Conservation (phyloP, 2,113 vertebrate genomes). For the Choloepus hoffmanni region DNA sequence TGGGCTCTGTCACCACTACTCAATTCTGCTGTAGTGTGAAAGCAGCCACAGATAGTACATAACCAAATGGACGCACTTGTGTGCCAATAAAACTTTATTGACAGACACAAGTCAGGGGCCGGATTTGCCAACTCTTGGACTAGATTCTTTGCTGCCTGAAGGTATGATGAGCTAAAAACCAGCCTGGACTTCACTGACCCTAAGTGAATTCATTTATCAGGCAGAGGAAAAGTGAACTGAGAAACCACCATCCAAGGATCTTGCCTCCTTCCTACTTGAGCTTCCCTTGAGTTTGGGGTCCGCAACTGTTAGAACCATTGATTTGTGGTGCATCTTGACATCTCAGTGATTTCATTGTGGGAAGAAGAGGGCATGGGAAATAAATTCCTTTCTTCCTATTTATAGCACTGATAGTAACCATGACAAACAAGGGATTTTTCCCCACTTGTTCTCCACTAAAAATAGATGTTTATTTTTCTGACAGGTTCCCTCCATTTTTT, state of each 20-base stretch:
- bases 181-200: neutral
- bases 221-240: too few species aligned
- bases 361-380: neutral
- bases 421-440: neutral
- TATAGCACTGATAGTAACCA: rapidly evolving
- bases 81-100: neutral
- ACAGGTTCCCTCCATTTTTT: slow-evolving; percentile 97
- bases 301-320: rapidly evolving
- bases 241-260: too few species aligned
- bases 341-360: rapidly evolving
- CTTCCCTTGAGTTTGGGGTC: rapidly evolving
- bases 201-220: neutral
- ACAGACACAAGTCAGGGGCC: neutral
- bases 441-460: neutral
- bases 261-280: rapidly evolving
- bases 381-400: neutral
- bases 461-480: neutral
- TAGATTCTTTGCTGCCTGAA: neutral
- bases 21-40: neutral
- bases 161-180: neutral
- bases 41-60: too few species aligned
- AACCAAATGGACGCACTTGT: rapidly evolving
- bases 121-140: neutral
- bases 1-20: too few species aligned
- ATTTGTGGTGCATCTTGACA: neutral